Conservation (phyloP, 2,113 vertebrate genomes). For the Nannobrachium achirus region DNA sequence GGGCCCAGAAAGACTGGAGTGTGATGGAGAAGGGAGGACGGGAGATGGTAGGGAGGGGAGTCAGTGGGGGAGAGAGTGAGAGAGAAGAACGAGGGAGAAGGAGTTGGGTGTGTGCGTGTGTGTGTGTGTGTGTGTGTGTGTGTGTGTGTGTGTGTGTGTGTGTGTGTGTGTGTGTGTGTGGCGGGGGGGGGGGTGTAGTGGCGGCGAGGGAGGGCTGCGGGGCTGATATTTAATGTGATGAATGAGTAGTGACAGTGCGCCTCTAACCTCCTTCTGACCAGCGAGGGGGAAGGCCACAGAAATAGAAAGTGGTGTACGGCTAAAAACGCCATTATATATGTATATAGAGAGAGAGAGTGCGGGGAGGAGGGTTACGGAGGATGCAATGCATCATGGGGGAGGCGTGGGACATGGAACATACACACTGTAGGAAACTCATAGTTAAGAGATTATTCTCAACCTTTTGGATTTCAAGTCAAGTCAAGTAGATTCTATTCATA, state of each 20-base stretch:
- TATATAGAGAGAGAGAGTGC: conserved; percentile 49
- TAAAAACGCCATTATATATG: conserved; percentile 66
- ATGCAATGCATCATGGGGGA: neutral
- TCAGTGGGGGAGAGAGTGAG: conserved; percentile 63
- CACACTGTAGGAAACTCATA: conserved; percentile 51
- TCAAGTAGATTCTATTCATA: too few species aligned
- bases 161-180: too few species aligned
- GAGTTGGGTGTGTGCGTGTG: neutral
- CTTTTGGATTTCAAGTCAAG: conserved; percentile 56
- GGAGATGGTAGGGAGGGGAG: conserved; percentile 19
- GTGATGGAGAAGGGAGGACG: conserved; percentile 40
- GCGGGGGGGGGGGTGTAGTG: neutral
- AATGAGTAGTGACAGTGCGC: conserved; percentile 82
- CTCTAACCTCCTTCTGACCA: conserved; percentile 78
- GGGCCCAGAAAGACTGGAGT: conserved; percentile 54
- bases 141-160: too few species aligned
- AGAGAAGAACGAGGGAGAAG: conserved; percentile 13
- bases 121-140: too few species aligned
- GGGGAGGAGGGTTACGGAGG: conserved; percentile 8
- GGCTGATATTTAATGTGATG: conserved; percentile 85
- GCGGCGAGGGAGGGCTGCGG: conserved; percentile 57
- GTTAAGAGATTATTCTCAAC: too few species aligned
- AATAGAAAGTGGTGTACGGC: conserved; percentile 78
- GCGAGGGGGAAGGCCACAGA: conserved; percentile 73
- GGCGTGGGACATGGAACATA: conserved; percentile 7